These are phyloP conservation scores for Aleadryas rufinucha DNA, from an alignment of 2,113 vertebrate genomes.

Conservation along the genomic window DNA sequence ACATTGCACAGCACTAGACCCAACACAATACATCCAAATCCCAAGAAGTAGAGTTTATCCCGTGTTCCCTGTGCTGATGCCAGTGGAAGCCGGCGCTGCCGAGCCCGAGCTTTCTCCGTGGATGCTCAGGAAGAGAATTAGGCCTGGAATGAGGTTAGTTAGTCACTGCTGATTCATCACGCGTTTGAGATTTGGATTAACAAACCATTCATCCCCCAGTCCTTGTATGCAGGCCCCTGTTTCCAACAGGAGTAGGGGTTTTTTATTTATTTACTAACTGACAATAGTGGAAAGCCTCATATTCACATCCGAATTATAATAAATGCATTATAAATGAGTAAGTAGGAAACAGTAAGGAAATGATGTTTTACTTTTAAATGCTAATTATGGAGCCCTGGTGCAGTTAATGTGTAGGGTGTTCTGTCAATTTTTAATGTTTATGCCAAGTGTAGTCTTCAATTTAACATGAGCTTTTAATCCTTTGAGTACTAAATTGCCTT, in stretches of 20 bases:
- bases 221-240: not conserved
- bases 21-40: conserved; percentile 18
- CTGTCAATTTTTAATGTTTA: conserved; percentile 96
- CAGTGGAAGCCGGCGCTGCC: not conserved
- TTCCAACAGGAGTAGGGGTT: not conserved
- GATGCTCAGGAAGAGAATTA: not conserved
- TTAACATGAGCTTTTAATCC: conserved; percentile 98
- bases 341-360: conserved; percentile 85
- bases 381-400: conserved; percentile 82
- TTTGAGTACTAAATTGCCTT: conserved; percentile 95
- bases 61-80: not conserved
- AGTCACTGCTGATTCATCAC: conserved; percentile 17
- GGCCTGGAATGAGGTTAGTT: not conserved
- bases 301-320: conserved; percentile 77
- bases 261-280: conserved; percentile 59
- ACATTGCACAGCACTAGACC: not conserved
- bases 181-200: conserved; percentile 41
- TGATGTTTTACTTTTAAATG: conserved; percentile 88
- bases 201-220: not conserved
- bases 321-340: conserved; percentile 86
- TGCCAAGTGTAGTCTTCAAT: conserved; percentile 95
- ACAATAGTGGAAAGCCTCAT: conserved; percentile 62
- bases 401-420: conserved; percentile 90
- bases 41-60: not conserved
- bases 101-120: not conserved